Percentiles rank a stretch among this genome's conserved stretches.
Evolutionary conservation across 2,113 vertebrate species (phyloP).

Genomic region (Crypturellus undulatus): DNA sequence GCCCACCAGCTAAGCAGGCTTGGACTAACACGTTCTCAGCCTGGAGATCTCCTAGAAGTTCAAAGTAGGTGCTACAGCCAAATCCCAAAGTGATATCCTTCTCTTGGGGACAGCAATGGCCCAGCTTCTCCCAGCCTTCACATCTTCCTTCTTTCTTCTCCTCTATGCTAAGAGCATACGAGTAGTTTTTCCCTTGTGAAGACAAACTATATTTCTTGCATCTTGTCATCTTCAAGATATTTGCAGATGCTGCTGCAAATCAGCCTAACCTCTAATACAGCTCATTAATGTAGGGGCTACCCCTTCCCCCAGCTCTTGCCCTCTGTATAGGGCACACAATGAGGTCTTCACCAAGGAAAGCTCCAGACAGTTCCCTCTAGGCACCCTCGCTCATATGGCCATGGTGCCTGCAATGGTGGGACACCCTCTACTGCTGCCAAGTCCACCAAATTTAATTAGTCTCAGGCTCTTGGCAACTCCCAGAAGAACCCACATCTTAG

Average conservation of each 20-base stretch:
- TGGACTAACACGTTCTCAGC: neutral
- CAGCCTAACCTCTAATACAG: neutral
- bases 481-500: neutral
- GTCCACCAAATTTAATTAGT: neutral
- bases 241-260: neutral
- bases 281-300: no score
- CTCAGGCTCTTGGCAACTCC: neutral
- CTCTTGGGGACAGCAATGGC: neutral
- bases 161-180: rapidly evolving
- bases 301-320: neutral
- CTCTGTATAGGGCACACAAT: rapidly evolving
- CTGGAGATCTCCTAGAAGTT: neutral
- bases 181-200: neutral
- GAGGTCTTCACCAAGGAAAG: neutral
- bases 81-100: neutral
- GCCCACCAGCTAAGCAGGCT: neutral
- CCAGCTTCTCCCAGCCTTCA: neutral
- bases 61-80: neutral
- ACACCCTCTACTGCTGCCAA: neutral
- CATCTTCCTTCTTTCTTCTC: neutral
- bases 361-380: neutral
- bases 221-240: neutral
- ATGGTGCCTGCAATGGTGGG: neutral
- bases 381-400: neutral
- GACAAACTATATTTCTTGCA: no score